Conservation (phyloP, 1,140 invertebrate species). For the Euura lappo region DNA sequence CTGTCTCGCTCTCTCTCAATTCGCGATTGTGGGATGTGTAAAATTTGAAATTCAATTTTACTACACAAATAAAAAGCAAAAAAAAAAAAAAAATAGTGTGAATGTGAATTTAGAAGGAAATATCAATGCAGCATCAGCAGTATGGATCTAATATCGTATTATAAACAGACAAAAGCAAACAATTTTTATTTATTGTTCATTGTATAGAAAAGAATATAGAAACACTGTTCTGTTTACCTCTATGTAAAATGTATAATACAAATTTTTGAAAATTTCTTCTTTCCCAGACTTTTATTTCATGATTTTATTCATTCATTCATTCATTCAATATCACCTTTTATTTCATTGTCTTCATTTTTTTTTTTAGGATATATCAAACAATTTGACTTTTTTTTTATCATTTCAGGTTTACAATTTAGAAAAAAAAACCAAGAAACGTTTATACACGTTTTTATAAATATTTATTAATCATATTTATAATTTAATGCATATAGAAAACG, state of each 20-base stretch:
- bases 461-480: background rate
- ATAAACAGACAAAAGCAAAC: conserved; percentile 3
- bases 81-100: background rate
- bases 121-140: background rate
- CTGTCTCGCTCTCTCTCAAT: background rate
- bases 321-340: background rate
- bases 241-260: background rate
- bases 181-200: conserved; percentile 4
- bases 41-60: too few species aligned
- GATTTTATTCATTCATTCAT: too few species aligned
- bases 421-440: background rate
- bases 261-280: conserved; percentile 4
- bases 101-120: background rate
- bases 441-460: background rate
- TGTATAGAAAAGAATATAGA: background rate
- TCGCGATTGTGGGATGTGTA: too few species aligned
- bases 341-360: background rate
- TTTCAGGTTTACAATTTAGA: too few species aligned
- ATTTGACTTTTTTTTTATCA: background rate
- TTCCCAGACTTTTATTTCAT: background rate
- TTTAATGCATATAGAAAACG: background rate
- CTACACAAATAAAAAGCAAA: background rate
- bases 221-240: background rate
- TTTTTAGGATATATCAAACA: background rate
- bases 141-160: background rate